Evolutionary conservation across 2,888 invertebrate species (phyloP).

Genomic region (Dastarcus helophoroides): DNA sequence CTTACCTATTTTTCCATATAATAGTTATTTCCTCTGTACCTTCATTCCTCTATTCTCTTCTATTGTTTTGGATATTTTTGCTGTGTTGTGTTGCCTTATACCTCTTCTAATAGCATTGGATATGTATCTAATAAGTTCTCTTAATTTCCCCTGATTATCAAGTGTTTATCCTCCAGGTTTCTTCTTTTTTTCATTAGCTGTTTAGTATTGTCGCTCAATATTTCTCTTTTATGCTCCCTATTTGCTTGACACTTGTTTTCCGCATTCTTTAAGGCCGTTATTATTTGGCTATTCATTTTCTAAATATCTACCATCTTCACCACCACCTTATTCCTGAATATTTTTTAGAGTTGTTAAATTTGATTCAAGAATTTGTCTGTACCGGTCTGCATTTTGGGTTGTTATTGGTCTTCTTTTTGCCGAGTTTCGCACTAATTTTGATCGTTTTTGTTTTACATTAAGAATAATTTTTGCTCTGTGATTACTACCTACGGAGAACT

Average conservation of each 20-base stretch:
- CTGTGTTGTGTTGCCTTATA: neutral
- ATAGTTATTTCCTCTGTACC: slow-evolving; percentile 3
- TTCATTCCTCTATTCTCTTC: slow-evolving; percentile 6
- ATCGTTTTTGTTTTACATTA: slow-evolving; percentile 4
- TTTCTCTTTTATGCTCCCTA: neutral
- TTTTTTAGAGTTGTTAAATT: neutral
- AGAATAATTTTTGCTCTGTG: slow-evolving; percentile 2
- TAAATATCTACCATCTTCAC: too few relatives aligned
- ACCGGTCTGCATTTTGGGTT: neutral
- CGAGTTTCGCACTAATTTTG: neutral
- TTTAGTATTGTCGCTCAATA: neutral
- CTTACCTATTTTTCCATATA: slow-evolving; percentile 4
- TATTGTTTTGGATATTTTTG: neutral
- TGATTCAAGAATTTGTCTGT: slow-evolving; percentile 1
- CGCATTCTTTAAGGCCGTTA: too few relatives aligned
- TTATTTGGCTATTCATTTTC: too few relatives aligned
- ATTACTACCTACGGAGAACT: slow-evolving; percentile 1
- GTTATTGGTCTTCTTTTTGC: slow-evolving; percentile 3
- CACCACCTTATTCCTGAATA: neutral
- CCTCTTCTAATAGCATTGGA: slow-evolving; percentile 1
- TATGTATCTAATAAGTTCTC: neutral
- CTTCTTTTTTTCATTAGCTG: neutral
- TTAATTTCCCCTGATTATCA: neutral
- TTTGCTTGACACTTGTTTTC: too few relatives aligned
- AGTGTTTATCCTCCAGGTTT: neutral